A percentile compares a stretch with the other conserved stretches of the same genome.
These are phyloP conservation scores for Cinclus mexicanus DNA, from an alignment of 2,113 vertebrate genomes.

Conservation along the genomic window DNA sequence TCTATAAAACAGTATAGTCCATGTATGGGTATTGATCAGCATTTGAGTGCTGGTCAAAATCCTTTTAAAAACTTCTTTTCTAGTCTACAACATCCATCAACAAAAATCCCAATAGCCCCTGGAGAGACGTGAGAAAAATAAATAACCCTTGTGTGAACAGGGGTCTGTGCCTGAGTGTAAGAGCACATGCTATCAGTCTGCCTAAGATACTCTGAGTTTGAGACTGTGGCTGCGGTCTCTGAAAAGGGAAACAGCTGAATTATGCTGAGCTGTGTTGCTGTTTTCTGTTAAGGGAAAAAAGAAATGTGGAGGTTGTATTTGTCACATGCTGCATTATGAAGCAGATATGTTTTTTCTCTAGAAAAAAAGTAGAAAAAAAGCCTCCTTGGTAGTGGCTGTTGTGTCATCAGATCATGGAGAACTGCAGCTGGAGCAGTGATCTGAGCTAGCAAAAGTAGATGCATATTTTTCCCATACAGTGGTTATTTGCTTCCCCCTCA, in stretches of 20 bases:
- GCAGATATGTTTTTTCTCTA: neutral
- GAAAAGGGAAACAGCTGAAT: neutral
- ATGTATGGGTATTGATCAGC: neutral
- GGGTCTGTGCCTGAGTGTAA: neutral
- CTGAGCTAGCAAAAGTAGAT: neutral
- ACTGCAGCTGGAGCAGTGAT: neutral
- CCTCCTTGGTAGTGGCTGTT: neutral
- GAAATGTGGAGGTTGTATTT: neutral
- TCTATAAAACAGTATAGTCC: neutral
- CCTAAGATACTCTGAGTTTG: neutral
- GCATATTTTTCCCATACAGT: neutral
- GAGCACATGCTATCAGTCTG: neutral
- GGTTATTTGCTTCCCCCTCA: neutral
- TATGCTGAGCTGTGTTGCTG: neutral
- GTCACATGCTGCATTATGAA: neutral
- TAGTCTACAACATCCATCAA: neutral
- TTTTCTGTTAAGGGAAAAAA: neutral
- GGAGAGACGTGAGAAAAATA: neutral
- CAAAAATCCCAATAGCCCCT: neutral
- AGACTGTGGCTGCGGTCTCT: neutral
- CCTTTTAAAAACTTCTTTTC: neutral
- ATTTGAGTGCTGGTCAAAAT: neutral
- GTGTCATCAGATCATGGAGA: neutral
- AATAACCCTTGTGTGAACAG: neutral
- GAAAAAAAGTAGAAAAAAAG: neutral